Base-by-base conservation (phyloP, 2,888 invertebrate genomes). In the Antitype chi region DNA sequence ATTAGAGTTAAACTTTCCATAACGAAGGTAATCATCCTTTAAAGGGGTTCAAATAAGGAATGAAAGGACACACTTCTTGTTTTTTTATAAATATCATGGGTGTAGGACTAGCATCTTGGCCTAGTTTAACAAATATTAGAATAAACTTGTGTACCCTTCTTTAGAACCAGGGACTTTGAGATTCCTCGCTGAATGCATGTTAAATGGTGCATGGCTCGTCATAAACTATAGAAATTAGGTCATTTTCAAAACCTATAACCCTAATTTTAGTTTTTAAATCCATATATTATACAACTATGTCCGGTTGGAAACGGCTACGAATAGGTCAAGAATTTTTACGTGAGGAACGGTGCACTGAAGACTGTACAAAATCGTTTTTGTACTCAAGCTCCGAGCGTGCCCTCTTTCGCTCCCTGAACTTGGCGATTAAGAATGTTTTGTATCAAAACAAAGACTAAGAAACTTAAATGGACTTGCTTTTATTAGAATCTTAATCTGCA, bases 371-470 rank as follows among this genome's bases (percentile, higher is more conserved):
- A 74, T 55, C 43, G 32, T 70, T 70, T 78, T 70, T 81, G 57
- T 53, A 20, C 17, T 28, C n/a, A 70, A 67, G n/a, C 25, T 47
- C 28, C 11, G 32, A 64, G 49, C n/a, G 23, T 47, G 67, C 23
- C 70, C 74, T 85, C 82, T 70, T 78, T 85, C 67, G 78, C 70
- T 77, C 15, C 25, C 57, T 60, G 38, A 63, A 64, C 68, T 55
- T 67, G 32, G 43, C 20, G 52, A 85, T 79, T 74, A 82, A 82
- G 6, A 70, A 63, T 63, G 52, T 70, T 85, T 64, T 70, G 67
- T 70, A 47, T 74, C 55, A 69, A 74, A 74, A 71, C 0, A 60
- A 83, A 57, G 49, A 62, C 63, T 47, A 59, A 60, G 47, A 60
- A 64, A 76, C 57, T 60, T 11, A 8, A 55, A 68, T 59, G 66